phyloP scores from a whole-genome alignment of 2,113 vertebrate genomes.

The cat (Felis catus) region DNA sequence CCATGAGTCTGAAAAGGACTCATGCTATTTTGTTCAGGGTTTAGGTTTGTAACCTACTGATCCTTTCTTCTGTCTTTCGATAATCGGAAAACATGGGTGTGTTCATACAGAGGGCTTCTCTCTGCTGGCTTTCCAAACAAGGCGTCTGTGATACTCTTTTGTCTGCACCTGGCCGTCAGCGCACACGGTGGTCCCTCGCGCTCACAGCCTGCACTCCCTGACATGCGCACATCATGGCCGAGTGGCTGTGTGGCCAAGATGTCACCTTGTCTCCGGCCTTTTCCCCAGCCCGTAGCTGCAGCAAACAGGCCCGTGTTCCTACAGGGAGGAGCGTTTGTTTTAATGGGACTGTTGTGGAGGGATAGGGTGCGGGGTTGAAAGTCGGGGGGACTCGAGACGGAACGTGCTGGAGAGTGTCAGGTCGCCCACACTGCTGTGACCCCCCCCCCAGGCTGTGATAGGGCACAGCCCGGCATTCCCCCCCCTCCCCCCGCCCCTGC shows the following conservation, averaged over 20 bases:
- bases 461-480: too few species aligned
- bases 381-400: rapidly evolving
- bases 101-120: rapidly evolving
- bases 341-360: background rate
- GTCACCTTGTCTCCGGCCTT: too few species aligned
- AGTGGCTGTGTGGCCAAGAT: too few species aligned
- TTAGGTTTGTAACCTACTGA: too few species aligned
- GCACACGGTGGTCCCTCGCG: too few species aligned
- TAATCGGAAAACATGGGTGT: background rate
- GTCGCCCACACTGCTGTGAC: background rate
- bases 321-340: background rate
- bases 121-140: background rate
- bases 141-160: rapidly evolving
- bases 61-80: background rate
- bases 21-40: background rate
- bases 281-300: too few species aligned
- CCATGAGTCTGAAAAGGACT: rapidly evolving
- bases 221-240: too few species aligned
- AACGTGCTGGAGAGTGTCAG: too few species aligned
- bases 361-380: background rate
- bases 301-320: too few species aligned
- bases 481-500: too few species aligned
- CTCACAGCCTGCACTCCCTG: too few species aligned
- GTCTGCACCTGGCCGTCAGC: background rate
- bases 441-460: too few species aligned